phyloP scores from a whole-genome alignment of 2,113 vertebrate genomes.

The Lagopus muta region DNA sequence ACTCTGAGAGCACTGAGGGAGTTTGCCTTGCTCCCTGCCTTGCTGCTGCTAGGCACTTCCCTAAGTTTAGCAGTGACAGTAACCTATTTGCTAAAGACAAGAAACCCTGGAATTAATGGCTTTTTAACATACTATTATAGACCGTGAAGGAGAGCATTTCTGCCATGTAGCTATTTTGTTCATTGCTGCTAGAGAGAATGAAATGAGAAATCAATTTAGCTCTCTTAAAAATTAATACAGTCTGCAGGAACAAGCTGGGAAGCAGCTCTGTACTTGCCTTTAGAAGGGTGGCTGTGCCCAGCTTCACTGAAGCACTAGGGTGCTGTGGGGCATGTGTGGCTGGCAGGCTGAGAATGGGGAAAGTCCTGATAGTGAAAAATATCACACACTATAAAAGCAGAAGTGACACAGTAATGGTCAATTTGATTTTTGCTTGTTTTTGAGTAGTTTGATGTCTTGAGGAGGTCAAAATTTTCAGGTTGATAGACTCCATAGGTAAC shows the following conservation, averaged over 20 bases:
- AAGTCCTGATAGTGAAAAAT: not conserved
- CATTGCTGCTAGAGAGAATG: slow-evolving; percentile 10
- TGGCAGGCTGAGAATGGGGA: not conserved
- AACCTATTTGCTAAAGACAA: not conserved
- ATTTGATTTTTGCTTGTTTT: rapidly evolving
- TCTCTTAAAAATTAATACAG: slow-evolving; percentile 33
- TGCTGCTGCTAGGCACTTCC: not conserved
- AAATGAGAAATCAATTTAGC: slow-evolving; percentile 51
- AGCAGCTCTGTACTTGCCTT: not conserved
- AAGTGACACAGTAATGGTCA: not conserved
- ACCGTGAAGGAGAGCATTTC: not conserved
- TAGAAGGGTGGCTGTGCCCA: not conserved
- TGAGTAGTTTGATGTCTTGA: not conserved
- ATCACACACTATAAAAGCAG: not conserved
- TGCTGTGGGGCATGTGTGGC: not conserved
- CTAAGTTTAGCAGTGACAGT: not conserved
- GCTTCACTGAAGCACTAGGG: not conserved
- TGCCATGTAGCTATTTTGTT: slow-evolving; percentile 13
- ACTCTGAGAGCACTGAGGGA: not conserved
- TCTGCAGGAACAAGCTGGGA: not conserved
- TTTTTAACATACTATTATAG: slow-evolving; percentile 27
- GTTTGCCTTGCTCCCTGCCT: not conserved
- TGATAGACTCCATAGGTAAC: not conserved
- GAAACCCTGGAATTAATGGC: not conserved
- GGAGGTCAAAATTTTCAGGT: not conserved